These are phyloP conservation scores for Galerucella pusilla DNA, from an alignment of 2,888 invertebrate genomes.

Conservation along the genomic window DNA sequence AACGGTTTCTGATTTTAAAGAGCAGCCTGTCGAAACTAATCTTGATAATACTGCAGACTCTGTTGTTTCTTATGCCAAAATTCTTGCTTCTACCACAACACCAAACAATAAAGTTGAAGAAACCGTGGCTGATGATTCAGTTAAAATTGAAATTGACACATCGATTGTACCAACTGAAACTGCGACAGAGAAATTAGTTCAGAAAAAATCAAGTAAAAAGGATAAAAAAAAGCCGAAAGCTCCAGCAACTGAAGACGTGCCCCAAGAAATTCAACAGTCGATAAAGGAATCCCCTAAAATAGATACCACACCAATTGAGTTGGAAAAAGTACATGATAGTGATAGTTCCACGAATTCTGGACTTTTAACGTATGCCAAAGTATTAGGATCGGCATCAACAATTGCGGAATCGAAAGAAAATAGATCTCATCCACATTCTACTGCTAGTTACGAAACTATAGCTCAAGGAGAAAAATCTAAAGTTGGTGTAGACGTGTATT, in stretches of 20 bases:
- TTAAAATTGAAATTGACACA: background rate
- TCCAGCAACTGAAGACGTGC: background rate
- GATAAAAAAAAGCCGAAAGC: background rate
- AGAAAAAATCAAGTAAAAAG: background rate
- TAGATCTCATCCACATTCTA: background rate
- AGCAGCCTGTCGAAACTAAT: background rate
- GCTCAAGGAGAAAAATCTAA: background rate
- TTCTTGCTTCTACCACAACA: slow-evolving; percentile 7
- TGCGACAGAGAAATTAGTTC: background rate
- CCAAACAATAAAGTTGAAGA: background rate
- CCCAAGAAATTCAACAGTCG: background rate
- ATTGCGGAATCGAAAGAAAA: background rate
- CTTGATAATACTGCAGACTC: background rate
- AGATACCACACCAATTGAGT: background rate
- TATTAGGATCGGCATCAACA: background rate
- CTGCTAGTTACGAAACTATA: background rate
- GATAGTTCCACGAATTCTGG: background rate
- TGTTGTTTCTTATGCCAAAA: slow-evolving; percentile 5
- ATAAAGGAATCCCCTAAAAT: background rate
- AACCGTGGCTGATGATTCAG: background rate
- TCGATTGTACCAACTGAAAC: background rate
- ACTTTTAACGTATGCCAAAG: background rate
- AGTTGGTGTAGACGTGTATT: background rate
- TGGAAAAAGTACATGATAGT: background rate
- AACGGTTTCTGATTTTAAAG: background rate